Evolutionary conservation across 2,113 vertebrate genomes (phyloP), one percentile per base, ranked within the genome.

Genomic region (Corythaixoides concolor): DNA sequence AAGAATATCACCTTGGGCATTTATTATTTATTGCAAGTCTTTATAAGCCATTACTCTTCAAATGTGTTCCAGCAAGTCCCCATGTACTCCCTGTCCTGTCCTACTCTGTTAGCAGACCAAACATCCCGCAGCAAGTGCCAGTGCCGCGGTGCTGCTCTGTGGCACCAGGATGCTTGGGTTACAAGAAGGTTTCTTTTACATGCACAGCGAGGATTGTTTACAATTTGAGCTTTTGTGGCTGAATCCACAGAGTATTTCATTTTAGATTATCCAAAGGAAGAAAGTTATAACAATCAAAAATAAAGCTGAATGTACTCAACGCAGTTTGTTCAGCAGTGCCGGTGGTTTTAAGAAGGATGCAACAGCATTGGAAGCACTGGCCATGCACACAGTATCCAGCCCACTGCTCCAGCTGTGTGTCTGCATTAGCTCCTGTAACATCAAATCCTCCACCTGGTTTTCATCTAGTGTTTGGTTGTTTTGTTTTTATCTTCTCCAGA

Each of bases 21-120:
- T 86, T 86, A 88, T 79, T 73, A 96, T 91, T 95, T 96, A 93
- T 80, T 83, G 84, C n/a, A 68, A 94, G 24, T 76, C 85, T 93
- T 94, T 93, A 62, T 88, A 93, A 90, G 55, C 21, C 16, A 1
- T 90, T 94, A 43, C 26, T 59, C 64, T 81, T 70, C 53, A 55
- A 47, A 81, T 45, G 33, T 55, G 56, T 77, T 80, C 59, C 68
- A 91, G 5, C 58, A 85, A 83, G 70, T 35, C 35, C 50, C 43
- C 37, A 8, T 2, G 15, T 53, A 77, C 45, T 89, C 68, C 53
- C 68, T 58, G 84, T 75, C 79, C 82, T 77, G 30, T 67, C 81
- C 62, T 76, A 72, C 55, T 8, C 76, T 81, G 84, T 75, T 82
- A 89, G 76, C 67, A 95, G 62, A 88, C 55, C 64, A 89, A 92